Evolutionary conservation across 2,797 vertebrate genomes (phyloP).

Genomic region (Melanotaenia maccullochi): DNA sequence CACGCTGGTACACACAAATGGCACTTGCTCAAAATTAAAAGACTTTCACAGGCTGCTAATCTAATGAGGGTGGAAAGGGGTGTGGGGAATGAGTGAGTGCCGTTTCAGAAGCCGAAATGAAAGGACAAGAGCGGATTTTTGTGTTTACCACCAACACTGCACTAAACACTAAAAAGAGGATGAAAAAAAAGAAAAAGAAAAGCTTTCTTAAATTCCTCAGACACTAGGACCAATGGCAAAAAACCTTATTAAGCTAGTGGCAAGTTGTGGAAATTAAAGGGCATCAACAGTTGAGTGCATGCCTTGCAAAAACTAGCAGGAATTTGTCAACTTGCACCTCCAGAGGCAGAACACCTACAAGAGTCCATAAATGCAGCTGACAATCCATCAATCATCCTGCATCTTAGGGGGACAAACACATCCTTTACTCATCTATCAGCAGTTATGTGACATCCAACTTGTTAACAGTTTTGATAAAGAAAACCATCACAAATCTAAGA

Average conservation of each 20-base stretch:
- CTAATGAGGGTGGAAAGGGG: conserved; percentile 75
- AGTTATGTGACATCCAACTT: background rate
- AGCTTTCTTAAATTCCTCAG: conserved; percentile 41
- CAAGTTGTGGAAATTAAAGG: conserved; percentile 35
- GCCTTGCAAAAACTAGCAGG: conserved; percentile 14
- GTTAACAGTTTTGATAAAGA: conserved; percentile 1
- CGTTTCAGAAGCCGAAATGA: conserved; percentile 66
- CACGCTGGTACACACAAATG: conserved; percentile 78
- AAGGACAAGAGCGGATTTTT: conserved; percentile 63
- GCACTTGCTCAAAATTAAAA: conserved; percentile 83
- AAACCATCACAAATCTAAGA: conserved; percentile 8
- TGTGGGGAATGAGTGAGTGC: conserved; percentile 28
- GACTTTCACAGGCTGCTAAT: conserved; percentile 82
- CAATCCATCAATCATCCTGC: conserved; percentile 49
- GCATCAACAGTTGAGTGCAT: conserved; percentile 26
- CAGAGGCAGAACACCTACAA: conserved; percentile 31
- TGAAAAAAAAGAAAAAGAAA: conserved; percentile 42
- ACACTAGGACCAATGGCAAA: conserved; percentile 40
- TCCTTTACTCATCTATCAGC: conserved; percentile 9
- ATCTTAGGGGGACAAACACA: background rate
- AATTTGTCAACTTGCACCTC: conserved; percentile 56
- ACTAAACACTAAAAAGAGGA: conserved; percentile 46
- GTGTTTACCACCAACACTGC: conserved; percentile 70
- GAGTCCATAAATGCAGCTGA: conserved; percentile 26
- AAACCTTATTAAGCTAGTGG: conserved; percentile 17